Evolutionary conservation across 2,113 vertebrate genomes (phyloP).

Genomic region (Nestor notabilis): DNA sequence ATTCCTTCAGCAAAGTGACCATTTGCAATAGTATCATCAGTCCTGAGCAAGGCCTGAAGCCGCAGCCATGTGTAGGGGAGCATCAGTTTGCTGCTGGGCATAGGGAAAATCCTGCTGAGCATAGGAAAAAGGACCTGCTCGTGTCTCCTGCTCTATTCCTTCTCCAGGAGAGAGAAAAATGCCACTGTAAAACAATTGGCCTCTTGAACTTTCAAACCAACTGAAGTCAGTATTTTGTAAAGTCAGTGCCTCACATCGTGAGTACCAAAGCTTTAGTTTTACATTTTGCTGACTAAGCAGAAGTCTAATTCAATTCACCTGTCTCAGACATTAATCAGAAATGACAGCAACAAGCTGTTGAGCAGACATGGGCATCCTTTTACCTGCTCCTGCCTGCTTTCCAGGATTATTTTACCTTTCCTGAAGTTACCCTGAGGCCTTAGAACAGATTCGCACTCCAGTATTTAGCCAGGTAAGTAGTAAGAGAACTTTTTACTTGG

Average conservation of each 20-base stretch:
- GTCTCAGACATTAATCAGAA: not conserved
- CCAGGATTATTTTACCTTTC: not conserved
- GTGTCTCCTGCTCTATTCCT: not conserved
- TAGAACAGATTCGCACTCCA: not conserved
- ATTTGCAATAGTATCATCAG: not conserved
- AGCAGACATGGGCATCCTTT: not conserved
- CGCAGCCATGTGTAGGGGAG: fast-evolving
- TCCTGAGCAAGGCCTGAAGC: not conserved
- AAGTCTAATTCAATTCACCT: not conserved
- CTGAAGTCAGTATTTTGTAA: not conserved
- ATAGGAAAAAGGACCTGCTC: not conserved
- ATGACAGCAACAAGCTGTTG: not conserved
- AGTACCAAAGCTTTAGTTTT: not conserved
- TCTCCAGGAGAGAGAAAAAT: not conserved
- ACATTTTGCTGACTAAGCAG: not conserved
- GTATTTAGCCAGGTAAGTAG: not conserved
- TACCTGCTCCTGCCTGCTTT: not conserved
- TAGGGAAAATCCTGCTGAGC: not conserved
- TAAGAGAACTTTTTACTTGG: not conserved
- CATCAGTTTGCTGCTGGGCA: not conserved
- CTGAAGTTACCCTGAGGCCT: not conserved
- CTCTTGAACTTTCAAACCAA: not conserved
- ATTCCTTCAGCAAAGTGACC: not conserved
- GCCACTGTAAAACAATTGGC: fast-evolving
- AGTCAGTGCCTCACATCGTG: not conserved